Percentiles rank a stretch among this genome's conserved stretches.
Evolutionary conservation across 2,888 invertebrate genomes (phyloP).

Genomic region (Apodemia zela): DNA sequence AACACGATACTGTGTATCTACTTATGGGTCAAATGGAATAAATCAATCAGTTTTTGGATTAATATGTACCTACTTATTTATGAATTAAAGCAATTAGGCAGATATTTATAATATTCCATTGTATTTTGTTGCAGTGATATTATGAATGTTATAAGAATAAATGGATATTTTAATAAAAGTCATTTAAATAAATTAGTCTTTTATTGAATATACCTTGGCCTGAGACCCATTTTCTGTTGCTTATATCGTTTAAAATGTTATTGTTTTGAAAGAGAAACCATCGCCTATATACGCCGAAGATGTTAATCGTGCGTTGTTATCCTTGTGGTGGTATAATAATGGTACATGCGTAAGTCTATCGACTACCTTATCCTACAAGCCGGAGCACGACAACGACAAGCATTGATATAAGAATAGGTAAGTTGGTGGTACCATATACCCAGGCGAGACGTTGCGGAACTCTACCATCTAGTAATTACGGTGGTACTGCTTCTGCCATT

Average conservation of each 20-base stretch:
- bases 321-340: no score
- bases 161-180: slow-evolving; percentile 81
- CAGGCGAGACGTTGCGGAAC: no score
- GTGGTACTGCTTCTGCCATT: no score
- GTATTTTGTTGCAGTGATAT: slow-evolving; percentile 81
- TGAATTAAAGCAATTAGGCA: slow-evolving; percentile 74
- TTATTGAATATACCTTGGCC: slow-evolving; percentile 36
- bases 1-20: slow-evolving; percentile 16
- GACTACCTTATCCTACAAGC: no score
- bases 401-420: no score
- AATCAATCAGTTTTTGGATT: slow-evolving; percentile 49
- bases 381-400: no score
- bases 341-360: no score
- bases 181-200: slow-evolving; percentile 69
- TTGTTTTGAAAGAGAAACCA: no score
- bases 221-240: background rate
- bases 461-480: no score
- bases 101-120: slow-evolving; percentile 79
- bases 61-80: slow-evolving; percentile 62
- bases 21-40: slow-evolving; percentile 25
- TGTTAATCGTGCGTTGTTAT: no score
- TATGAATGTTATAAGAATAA: slow-evolving; percentile 81
- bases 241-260: background rate
- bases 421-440: no score
- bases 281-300: no score